Evolutionary conservation across 2,888 invertebrate genomes (phyloP), one percentile per base, ranked within the genome.

Genomic region (Caenorhabditis japonica): DNA sequence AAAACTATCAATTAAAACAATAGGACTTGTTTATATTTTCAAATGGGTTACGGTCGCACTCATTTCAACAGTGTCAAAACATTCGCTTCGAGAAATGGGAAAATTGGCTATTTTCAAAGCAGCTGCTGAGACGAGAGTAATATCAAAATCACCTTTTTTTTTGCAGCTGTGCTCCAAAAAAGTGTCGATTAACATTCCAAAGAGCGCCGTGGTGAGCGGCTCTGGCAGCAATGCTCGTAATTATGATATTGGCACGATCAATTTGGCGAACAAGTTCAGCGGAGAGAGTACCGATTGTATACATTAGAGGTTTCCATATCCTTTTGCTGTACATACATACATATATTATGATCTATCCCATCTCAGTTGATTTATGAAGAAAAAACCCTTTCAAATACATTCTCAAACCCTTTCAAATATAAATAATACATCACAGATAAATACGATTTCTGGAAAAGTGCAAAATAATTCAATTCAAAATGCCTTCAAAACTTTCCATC

Each of bases 101-200:
- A 56, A 43, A 34, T 19, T 23, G 12, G 25, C 25, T 46, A 27
- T 46, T 46, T 12, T 25, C 21, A n/a, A n/a, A n/a, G n/a, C n/a
- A n/a, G n/a, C n/a, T n/a, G n/a, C n/a, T n/a, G n/a, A n/a, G n/a
- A n/a, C n/a, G n/a, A n/a, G n/a, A n/a, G n/a, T n/a, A n/a, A n/a
- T n/a, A n/a, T n/a, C n/a, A n/a, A n/a, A n/a, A 43, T 43, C 2
- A 27, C 8, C 13, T 55, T 30, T 41, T 43, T 7, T 27, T 52
- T 55, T 70, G n/a, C 61, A 70, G 70, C 38, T 70, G 19, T 70
- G 70, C 61, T 62, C 56, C 15, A 70, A 70, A 12, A 70, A 70
- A 44, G 51, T 70, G n/a, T 56, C 62, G 10, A 70, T 70, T 15
- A 56, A 62, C 51, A 62, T 70, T 39, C 70, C 70, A 38, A 61